A percentile compares a stretch with the other conserved stretches of the same genome.
phyloP scores from a whole-genome alignment of 2,888 invertebrate genomes.

The Noctuana brunneofusca region DNA sequence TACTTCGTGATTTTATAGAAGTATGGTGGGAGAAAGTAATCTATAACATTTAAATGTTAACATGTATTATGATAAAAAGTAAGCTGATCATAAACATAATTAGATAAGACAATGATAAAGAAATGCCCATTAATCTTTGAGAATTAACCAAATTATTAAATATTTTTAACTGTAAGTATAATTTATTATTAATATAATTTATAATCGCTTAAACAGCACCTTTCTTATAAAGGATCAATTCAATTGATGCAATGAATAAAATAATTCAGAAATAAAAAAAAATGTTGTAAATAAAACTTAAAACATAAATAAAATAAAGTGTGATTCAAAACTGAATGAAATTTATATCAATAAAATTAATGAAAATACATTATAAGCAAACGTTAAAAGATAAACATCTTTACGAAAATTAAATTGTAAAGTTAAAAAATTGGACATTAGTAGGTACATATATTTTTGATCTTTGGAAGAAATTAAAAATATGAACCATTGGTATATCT shows the following conservation, averaged over 20 bases:
- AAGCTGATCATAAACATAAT: neutral
- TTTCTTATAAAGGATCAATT: neutral
- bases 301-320: too few species aligned
- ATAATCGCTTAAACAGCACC: neutral
- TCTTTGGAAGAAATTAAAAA: too few species aligned
- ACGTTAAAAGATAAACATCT: too few species aligned
- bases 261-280: too few species aligned
- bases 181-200: too few species aligned
- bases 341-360: too few species aligned
- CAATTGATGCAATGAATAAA: too few species aligned
- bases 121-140: conserved; percentile 23
- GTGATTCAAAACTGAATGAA: too few species aligned
- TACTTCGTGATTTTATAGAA: conserved; percentile 39
- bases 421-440: too few species aligned
- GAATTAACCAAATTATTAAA: conserved; percentile 1
- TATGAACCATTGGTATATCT: neutral
- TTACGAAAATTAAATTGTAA: too few species aligned
- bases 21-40: conserved; percentile 25
- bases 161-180: neutral
- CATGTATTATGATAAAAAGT: neutral
- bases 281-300: neutral
- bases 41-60: conserved; percentile 2
- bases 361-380: too few species aligned
- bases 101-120: neutral
- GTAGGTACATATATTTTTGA: too few species aligned